A percentile compares a stretch with the other conserved stretches of the same genome.
These are phyloP conservation scores for Fabriciana adippe DNA, from an alignment of 2,888 invertebrate genomes.

Conservation along the genomic window DNA sequence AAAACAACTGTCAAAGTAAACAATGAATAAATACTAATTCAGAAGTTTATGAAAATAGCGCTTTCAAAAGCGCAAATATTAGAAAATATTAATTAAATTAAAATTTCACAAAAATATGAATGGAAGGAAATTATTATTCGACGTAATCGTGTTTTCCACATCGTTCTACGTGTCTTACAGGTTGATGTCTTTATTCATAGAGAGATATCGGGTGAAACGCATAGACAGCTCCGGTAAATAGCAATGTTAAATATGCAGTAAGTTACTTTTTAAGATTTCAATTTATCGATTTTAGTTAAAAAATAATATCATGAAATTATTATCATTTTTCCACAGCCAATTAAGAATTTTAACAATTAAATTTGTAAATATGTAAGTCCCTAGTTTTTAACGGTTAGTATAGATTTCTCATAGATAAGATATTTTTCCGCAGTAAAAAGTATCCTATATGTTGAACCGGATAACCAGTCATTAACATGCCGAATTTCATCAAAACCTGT, in stretches of 20 bases:
- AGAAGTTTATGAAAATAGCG: background rate
- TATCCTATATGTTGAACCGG: too few relatives aligned
- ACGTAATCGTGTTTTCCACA: constrained; percentile 52
- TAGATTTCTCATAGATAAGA: too few relatives aligned
- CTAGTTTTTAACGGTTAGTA: too few relatives aligned
- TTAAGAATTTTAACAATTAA: too few relatives aligned
- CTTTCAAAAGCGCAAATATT: background rate
- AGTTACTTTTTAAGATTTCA: constrained; percentile 19
- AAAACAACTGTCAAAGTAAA: too few relatives aligned
- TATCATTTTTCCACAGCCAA: too few relatives aligned
- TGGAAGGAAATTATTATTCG: constrained; percentile 48
- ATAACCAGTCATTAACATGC: too few relatives aligned
- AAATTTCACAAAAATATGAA: constrained; percentile 44
- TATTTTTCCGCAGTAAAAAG: too few relatives aligned
- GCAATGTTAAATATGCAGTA: constrained; percentile 35
- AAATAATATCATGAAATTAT: background rate
- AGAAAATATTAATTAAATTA: constrained; percentile 2
- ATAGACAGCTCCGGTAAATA: constrained; percentile 34
- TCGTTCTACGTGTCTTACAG: constrained; percentile 58
- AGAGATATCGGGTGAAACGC: constrained; percentile 47
- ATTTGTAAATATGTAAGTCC: too few relatives aligned
- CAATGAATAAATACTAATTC: too few relatives aligned
- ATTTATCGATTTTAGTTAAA: background rate
- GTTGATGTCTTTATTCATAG: constrained; percentile 53
- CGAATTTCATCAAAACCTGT: too few relatives aligned